Base-by-base conservation (phyloP, 1,140 invertebrate species). In the Pseudomyrmex concolor region DNA sequence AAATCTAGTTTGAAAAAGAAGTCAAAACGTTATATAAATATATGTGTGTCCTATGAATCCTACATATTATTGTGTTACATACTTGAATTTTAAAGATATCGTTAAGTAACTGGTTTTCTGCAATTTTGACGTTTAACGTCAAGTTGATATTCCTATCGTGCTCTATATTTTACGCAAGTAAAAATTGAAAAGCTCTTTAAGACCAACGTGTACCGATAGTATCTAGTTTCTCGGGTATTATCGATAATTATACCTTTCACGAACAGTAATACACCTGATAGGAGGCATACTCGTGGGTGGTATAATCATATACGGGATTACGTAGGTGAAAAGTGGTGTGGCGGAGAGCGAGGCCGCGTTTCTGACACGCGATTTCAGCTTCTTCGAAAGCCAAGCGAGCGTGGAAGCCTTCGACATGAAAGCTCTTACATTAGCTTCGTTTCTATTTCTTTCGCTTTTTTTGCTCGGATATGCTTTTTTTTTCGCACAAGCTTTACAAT, bases 191-290 rank as follows among this genome's bases (percentile, higher is more conserved):
- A 83, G 62, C 43, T 43, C 70, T 82, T 83, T 72, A 82, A 66
- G 67, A 84, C 50, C 43, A 72, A 68, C 59, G 66, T 62, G 68
- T 55, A 82, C 34, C 78, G 83, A 72, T 70, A 84, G 64, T 83
- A 88, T 91, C 86, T 83, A 74, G 70, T 84, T 89, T 83, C 80
- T 84, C 82, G 78, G 66, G 74, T 71, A 86, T 89, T 90, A 90
- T 87, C 88, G 84, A 76, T 90, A 89, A 91, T 91, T 91, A 89
- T 68, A 84, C 83, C 70, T 83, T 86, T 90, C 84, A 82, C 73
- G 89, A 85, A 86, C 64, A 70, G 84, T 87, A 89, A 90, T 84
- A 82, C 73, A 85, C 71, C 62, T 72, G 81, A 87, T 78, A 87
- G 55, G 77, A 59, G 81, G 80, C 71, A 76, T 67, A 64, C 60